Conservation (phyloP, 2,797 vertebrate genomes). For the Setipinna tenuifilis region DNA sequence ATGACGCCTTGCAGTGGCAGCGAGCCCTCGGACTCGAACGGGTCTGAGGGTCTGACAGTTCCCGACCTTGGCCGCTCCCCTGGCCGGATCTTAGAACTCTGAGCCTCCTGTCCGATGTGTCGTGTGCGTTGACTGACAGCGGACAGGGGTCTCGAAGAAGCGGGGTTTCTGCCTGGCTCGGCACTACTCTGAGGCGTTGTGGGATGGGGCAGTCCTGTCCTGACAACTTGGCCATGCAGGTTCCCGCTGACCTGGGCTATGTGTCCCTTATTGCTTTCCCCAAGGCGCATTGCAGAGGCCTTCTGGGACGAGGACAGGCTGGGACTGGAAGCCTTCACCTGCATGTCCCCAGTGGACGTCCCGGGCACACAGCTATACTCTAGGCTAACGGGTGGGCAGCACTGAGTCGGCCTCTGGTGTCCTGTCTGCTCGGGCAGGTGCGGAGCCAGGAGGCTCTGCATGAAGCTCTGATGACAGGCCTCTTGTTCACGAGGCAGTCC, state of each 20-base stretch:
- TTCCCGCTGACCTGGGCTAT: constrained; percentile 88
- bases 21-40: constrained; percentile 89
- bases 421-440: constrained; percentile 89
- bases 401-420: constrained; percentile 88
- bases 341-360: constrained; percentile 86
- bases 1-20: constrained; percentile 89
- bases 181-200: constrained; percentile 85
- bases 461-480: constrained; percentile 93
- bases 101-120: constrained; percentile 84
- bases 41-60: constrained; percentile 85
- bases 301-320: constrained; percentile 87
- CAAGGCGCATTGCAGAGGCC: constrained; percentile 86
- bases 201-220: constrained; percentile 84
- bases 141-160: constrained; percentile 80
- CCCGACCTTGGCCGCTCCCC: constrained; percentile 86
- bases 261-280: constrained; percentile 89
- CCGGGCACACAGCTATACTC: constrained; percentile 91
- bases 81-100: constrained; percentile 85
- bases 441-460: constrained; percentile 93
- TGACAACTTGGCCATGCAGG: constrained; percentile 83
- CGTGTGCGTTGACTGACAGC: constrained; percentile 88
- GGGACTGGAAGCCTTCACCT: constrained; percentile 90
- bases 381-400: constrained; percentile 85
- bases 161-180: constrained; percentile 86
- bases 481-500: constrained; percentile 85